Base-by-base conservation (phyloP, 2,888 invertebrate species). In the Uropetala carovei region DNA sequence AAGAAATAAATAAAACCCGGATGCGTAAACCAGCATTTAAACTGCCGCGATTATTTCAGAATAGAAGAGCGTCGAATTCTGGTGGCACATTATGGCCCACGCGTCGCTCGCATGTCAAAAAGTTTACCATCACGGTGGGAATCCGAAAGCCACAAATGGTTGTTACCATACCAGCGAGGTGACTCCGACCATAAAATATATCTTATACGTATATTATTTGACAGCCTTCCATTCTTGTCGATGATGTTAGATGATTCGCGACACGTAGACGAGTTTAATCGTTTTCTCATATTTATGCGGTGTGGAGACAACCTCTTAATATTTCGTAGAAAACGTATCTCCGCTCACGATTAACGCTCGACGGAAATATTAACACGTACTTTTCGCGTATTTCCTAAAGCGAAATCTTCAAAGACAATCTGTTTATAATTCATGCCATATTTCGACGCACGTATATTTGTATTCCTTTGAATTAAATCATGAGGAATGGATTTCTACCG, bases 271-370 rank as follows among this genome's bases (percentile, higher is more conserved):
- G 68, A 22, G 22, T 68, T 68, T 68, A 68, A 68, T 68, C 68
- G 22, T 22, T n/a, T 68, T 68, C 68, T n/a, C 68, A 68, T 68
- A 68, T 68, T 68, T 68, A 68, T 68, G 68, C 68, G 7, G 68
- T 22, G 64, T 7, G 64, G 64, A 5, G 64, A n/a, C 18, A n/a
- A 0, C n/a, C 43, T 13, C 14, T 16, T n/a, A n/a, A 64, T 64
- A 16, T 64, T 18, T 64, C 16, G n/a, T 68, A 68, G n/a, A 68
- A 68, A 68, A 68, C 22, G n/a, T 68, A 3, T 43, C 43, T 43
- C 3, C 43, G n/a, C 10, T 68, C 68, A 68, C 68, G 68, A 22
- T 11, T 68, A 68, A 11, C 68, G n/a, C 68, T n/a, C 68, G 22
- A 43, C 1, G 43, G 5, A 43, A 43, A 43, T 16, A 68, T 18